Conservation (phyloP, 2,113 vertebrate species). For the Gadus chalcogrammus region DNA sequence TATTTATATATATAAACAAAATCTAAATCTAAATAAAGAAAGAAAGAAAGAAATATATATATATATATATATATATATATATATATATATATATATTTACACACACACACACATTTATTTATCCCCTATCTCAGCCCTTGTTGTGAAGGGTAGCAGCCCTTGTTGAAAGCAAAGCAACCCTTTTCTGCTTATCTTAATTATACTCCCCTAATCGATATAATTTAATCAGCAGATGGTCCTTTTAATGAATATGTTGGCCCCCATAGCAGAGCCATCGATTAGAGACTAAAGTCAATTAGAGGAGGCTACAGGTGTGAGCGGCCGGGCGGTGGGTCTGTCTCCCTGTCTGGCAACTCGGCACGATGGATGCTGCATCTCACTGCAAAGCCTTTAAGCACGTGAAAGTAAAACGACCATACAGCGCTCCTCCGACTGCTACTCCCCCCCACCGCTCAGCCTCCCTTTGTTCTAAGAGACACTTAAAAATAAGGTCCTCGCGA, state of each 20-base stretch:
- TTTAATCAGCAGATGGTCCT: constrained; percentile 76
- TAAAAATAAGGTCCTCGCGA: constrained; percentile 67
- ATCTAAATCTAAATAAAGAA: too few relatives aligned
- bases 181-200: constrained; percentile 74
- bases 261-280: constrained; percentile 71
- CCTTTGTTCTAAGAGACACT: constrained; percentile 61
- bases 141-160: constrained; percentile 33
- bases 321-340: constrained; percentile 45
- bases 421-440: constrained; percentile 3
- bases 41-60: too few relatives aligned
- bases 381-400: constrained; percentile 39
- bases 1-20: too few relatives aligned
- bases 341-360: constrained; percentile 28
- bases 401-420: constrained; percentile 40
- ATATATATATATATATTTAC: neutral
- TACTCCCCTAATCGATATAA: constrained; percentile 69
- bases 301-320: constrained; percentile 51
- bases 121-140: constrained; percentile 14
- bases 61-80: neutral
- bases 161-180: constrained; percentile 41
- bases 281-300: constrained; percentile 67
- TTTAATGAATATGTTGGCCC: constrained; percentile 74
- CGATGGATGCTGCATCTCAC: constrained; percentile 14
- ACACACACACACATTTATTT: neutral
- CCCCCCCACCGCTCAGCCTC: constrained; percentile 15